Base-by-base conservation (phyloP, 1,140 invertebrate genomes). In the Drosophila teissieri region DNA sequence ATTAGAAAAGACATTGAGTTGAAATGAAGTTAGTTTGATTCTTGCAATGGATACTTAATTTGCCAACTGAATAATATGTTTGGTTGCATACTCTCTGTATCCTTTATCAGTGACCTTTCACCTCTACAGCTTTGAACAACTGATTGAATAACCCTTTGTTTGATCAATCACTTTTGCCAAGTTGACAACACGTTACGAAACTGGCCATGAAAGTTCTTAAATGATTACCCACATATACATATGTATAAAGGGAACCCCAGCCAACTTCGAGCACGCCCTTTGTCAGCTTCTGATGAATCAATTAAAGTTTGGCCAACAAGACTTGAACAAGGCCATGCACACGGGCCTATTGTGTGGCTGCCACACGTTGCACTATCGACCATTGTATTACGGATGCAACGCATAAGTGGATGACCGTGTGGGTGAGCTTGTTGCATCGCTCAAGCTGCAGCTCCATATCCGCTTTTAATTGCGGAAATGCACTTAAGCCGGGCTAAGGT, bases 401-500 rank as follows among this genome's bases (percentile, higher is more conserved):
- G 45, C 39, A n/a, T n/a, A 10, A 27, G 27, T 10, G 37, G 14
- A 12, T 17, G 17, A 31, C 31, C 31, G 31, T 31, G 15, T 36
- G 31, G 15, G 14, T 51, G 42, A 12, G 22, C 14, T 12, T 15
- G 60, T 19, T 15, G 36, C 52, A 31, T 10, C 24, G 24, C 39
- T 27, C 27, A 22, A 42, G 54, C 24, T 74, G 67, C 60, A 57
- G 72, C 44, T 77, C 73, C 54, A 83, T 65, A 80, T 89, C 84
- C 84, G 80, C 14, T 80, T 89, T 84, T 82, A 84, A 84, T 89
- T 89, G 80, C 85, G 84, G 85, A 89, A 89, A 78, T 89, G 80
- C 77, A 84, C 51, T 86, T 86, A 62, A 85, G 69, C 57, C 27
- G 36, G 42, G 10, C 44, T n/a, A 70, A 70, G 67, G 53, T 70